Conservation (phyloP, 2,888 invertebrate species). For the Drosophila formosana region DNA sequence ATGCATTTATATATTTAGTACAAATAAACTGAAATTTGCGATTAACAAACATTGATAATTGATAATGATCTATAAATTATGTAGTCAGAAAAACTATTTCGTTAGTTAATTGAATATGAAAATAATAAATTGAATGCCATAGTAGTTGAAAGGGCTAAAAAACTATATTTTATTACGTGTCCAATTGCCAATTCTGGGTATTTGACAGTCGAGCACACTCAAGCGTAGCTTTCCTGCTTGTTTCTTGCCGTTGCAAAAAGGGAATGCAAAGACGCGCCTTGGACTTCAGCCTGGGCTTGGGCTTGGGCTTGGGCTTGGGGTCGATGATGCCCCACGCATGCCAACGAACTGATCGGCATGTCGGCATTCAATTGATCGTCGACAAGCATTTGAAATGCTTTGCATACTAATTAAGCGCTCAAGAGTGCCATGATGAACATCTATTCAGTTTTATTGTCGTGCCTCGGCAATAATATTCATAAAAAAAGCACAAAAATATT, state of each 20-base stretch:
- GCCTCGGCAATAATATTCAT: slow-evolving; percentile 32
- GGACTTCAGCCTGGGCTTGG: not conserved
- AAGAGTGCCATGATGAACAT: not conserved
- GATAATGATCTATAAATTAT: too few relatives aligned
- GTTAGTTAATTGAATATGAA: too few relatives aligned
- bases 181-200: not conserved
- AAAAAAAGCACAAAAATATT: slow-evolving; percentile 14
- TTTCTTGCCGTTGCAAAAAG: slow-evolving; percentile 44
- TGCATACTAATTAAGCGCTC: slow-evolving; percentile 65
- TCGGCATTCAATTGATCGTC: slow-evolving; percentile 52
- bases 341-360: slow-evolving; percentile 48
- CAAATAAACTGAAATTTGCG: too few relatives aligned
- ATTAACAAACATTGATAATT: too few relatives aligned
- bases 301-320: not conserved
- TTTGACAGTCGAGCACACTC: not conserved
- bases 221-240: not conserved
- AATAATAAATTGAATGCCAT: too few relatives aligned
- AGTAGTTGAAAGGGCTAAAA: too few relatives aligned
- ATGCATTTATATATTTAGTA: too few relatives aligned
- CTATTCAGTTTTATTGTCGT: slow-evolving; percentile 40
- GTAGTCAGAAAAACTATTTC: too few relatives aligned
- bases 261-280: slow-evolving; percentile 37
- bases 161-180: not conserved
- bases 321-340: slow-evolving; percentile 39
- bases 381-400: slow-evolving; percentile 69